These are phyloP conservation scores for Plumapathes pennacea DNA, from an alignment of 92 coral and sea anemone genomes.

Conservation along the genomic window DNA sequence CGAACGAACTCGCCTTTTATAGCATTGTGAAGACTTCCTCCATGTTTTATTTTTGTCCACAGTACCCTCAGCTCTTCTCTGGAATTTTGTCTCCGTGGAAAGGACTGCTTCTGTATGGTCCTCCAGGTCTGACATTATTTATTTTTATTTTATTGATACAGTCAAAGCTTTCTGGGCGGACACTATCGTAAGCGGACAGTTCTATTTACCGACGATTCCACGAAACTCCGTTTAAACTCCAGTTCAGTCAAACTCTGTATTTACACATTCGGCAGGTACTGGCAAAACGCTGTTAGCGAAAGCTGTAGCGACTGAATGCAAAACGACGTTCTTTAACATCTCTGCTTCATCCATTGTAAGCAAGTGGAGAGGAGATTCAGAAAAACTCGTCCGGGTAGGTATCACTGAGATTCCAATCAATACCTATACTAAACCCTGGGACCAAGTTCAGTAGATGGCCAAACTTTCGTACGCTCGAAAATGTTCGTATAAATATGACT, in stretches of 20 bases:
- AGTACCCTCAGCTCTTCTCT: conserved; percentile 96
- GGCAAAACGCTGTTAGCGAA: conserved; percentile 95
- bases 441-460: too few relatives aligned
- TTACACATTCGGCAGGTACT: conserved; percentile 52
- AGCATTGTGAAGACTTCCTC: background rate
- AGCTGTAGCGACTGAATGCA: conserved; percentile 99
- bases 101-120: conserved; percentile 89
- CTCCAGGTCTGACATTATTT: conserved; percentile 66
- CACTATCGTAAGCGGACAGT: too few relatives aligned
- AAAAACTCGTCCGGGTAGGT: conserved; percentile 87
- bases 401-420: too few relatives aligned
- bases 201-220: too few relatives aligned
- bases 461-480: too few relatives aligned
- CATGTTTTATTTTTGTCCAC: too few relatives aligned
- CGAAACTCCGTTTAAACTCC: too few relatives aligned
- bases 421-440: too few relatives aligned
- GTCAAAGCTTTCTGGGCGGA: too few relatives aligned
- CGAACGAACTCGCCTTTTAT: background rate
- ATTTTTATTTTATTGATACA: background rate
- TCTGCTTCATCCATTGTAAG: conserved; percentile 98
- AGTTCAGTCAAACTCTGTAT: background rate
- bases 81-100: conserved; percentile 99
- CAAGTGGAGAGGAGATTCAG: conserved; percentile 99
- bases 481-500: too few relatives aligned
- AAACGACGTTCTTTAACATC: conserved; percentile 96